Evolutionary conservation across 2,888 invertebrate genomes (phyloP).

Genomic region (Horisme vitalbata): DNA sequence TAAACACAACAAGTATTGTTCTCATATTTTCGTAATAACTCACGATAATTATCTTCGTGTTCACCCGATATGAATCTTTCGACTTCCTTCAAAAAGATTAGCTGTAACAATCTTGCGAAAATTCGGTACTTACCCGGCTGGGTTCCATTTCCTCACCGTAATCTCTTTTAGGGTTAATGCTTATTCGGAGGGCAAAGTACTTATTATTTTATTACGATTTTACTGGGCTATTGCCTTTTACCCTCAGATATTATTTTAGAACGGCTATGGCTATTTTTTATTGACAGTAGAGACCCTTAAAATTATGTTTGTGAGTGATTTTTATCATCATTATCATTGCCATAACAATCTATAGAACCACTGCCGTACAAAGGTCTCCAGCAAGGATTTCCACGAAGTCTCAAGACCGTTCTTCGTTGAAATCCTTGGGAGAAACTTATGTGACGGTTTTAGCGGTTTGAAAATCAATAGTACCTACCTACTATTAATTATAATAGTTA

Average conservation of each 20-base stretch:
- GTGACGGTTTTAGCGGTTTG: too few species aligned
- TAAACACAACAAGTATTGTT: neutral
- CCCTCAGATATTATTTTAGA: slow-evolving; percentile 25
- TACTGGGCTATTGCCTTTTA: slow-evolving; percentile 34
- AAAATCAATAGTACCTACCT: too few species aligned
- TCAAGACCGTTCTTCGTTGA: too few species aligned
- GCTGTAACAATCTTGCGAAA: slow-evolving; percentile 37
- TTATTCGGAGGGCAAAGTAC: slow-evolving; percentile 35
- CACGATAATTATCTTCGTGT: slow-evolving; percentile 26
- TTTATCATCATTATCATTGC: too few species aligned
- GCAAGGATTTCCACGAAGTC: too few species aligned
- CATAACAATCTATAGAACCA: too few species aligned
- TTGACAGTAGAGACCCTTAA: slow-evolving; percentile 6
- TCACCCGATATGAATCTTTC: slow-evolving; percentile 26
- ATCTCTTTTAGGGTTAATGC: slow-evolving; percentile 52
- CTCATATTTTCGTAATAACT: slow-evolving; percentile 15
- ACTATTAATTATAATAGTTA: too few species aligned
- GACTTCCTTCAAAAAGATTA: slow-evolving; percentile 36
- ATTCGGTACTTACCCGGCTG: slow-evolving; percentile 36
- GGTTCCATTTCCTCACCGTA: slow-evolving; percentile 46
- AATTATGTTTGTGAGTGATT: too few species aligned
- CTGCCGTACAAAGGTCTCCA: too few species aligned
- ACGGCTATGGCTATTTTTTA: slow-evolving; percentile 28
- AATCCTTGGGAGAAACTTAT: too few species aligned
- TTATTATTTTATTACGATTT: slow-evolving; percentile 40